Evolutionary conservation across 2,797 vertebrate genomes (phyloP), one percentile per base, ranked within the genome.

Genomic region (Sebastes hubbsi): DNA sequence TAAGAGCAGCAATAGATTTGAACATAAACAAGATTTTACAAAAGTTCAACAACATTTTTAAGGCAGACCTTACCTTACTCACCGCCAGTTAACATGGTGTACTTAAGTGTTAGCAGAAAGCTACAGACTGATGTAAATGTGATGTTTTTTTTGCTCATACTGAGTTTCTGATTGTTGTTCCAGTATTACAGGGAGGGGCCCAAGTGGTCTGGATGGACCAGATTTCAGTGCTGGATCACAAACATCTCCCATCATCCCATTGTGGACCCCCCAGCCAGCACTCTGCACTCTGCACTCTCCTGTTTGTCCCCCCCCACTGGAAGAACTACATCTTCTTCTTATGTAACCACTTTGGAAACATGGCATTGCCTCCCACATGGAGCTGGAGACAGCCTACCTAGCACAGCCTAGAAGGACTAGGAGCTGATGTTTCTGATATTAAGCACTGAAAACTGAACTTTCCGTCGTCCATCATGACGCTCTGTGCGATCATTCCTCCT

Each of bases 181-280:
- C 20, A 85, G 88, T 69, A 8, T 80, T 86, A 38, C 82, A 82
- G 83, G 74, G 78, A 89, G 84, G 78, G 77, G 68, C 79, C 86
- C 76, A 4, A 14, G 81, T 84, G 87, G 80, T 72, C 73, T 78
- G 78, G 79, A 82, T 81, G 88, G 91, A 85, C 84, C 49, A 66
- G 88, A 89, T 90, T 59, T 86, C 80, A 82, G 87, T 89, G 91
- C 88, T 90, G 91, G 91, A 92, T 88, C 88, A 90, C 87, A 89
- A 87, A 88, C 86, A 60, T 91, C 72, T 87, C 81, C 89, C 90
- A 89, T 84, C 88, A 84, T 71, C 82, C 85, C 89, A 75, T 84
- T 75, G 56, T 61, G 72, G 71, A 88, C 61, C 78, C 78, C 78
- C 72, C 65, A 10, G 14, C 46, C 75, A 29, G 60, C 75, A 49